Evolutionary conservation across 2,888 invertebrate genomes (phyloP), one percentile per base, ranked within the genome.

Genomic region (Drosophila setosimentum): DNA sequence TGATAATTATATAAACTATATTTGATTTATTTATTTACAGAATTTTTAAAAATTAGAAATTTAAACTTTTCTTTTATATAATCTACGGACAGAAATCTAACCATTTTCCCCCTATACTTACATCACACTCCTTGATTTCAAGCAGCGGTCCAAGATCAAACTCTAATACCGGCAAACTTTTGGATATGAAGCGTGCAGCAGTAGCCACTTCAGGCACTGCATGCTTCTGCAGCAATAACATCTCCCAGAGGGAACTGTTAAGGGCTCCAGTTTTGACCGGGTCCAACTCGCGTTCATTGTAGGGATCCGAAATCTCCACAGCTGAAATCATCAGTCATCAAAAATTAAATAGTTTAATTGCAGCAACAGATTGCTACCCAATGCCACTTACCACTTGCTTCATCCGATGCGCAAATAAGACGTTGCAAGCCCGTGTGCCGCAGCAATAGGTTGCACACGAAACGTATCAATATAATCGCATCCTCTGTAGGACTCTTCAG

Each of bases 201-300:
- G 94, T 94, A 24, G 96, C 95, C 11, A 98, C 95, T 70, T 94
- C 94, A 5, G 97, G 97, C 81, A 96, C 90, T 16, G 95, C 94
- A 91, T 97, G 97, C 76, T 94, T 94, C 91, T 97, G 96, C 75
- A 98, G 94, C 16, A 96, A 95, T 82, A 95, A 95, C 71, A 98
- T 94, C 94, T 99, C 99, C 99, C 99, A 99, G 64, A 99, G 94
- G 55, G 97, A 97, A 90, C 98, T 98, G 73, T 97, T 95, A 7
- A 97, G 94, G 0, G 99, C 99, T 80, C 95, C 95, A 11, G 97
- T 96, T 87, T 96, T 95, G 2, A 94, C 92, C 0, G 98, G 97
- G 92, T 97, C 96, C 7, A 95, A 93, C 94, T 98, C 98, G 70
- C 96, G 95, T 94, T 96, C 96, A 75, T 96, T 94, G 93, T 96